Evolutionary conservation across 2,888 invertebrate genomes (phyloP), one percentile per base, ranked within the genome.

Genomic region (Hirudinaria manillensis): DNA sequence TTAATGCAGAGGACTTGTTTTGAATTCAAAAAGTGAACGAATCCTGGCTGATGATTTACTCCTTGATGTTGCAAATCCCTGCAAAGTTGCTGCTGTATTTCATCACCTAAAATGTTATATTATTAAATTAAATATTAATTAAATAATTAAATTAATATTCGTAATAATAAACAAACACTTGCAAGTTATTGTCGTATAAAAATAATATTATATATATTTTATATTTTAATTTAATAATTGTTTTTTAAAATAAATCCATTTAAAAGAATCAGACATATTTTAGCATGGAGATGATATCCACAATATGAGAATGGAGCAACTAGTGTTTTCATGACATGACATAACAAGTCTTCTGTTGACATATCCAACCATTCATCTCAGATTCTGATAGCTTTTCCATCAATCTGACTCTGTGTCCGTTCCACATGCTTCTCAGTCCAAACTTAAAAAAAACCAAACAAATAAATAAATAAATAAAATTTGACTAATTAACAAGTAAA

Each of bases 1-100:
- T 88, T 86, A 51, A 93, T 88, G 82, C 88, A 87, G 74, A 93
- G 83, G 29, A 87, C 85, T 81, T 90, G 88, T 7, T 82, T 86
- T 72, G 82, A 84, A 79, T 88, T 88, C 82, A 89, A 87, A 83
- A 89, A 92, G 81, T 87, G 85, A 24, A 91, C 86, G 68, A 84
- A 85, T 3, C 93, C 93, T 2, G 75, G 53, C n/a, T 53, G 68
- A 13, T 38, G 36, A 51, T 66, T 67, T 38, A 16, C 65, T 53
- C 73, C 76, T 61, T 67, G 45, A n/a, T 53, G 76, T 56, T 61
- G 72, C 24, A 66, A 51, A 1, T 65, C 55, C 16, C 3, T 4
- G 27, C 65, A 19, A 53, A 76, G 51, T 66, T 38, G 32, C 32
- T 73, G 73, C 45, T 68, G 6, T 34, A 51, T 51, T 27, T 10